Percentiles rank a stretch among this genome's conserved stretches.
These are phyloP conservation scores for Carduelis carduelis DNA, from an alignment of 2,797 vertebrate genomes.

Conservation along the genomic window DNA sequence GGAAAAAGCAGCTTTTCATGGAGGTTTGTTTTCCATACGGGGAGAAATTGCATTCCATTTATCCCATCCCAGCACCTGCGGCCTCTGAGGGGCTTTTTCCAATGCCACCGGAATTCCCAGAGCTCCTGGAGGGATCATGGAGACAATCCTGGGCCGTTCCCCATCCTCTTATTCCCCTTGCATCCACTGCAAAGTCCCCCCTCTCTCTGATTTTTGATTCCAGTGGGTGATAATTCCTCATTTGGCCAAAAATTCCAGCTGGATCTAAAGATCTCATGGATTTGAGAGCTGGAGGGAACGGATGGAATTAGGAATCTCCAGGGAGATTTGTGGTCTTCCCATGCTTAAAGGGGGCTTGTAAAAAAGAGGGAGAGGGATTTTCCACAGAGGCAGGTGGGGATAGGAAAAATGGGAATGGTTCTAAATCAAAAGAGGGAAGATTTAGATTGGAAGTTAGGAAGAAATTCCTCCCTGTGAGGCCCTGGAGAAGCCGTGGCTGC, in stretches of 20 bases:
- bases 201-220: not conserved
- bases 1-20: not conserved
- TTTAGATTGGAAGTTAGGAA: too few species aligned
- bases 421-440: not conserved
- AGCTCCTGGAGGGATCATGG: not conserved
- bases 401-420: not conserved
- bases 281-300: not conserved
- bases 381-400: not conserved
- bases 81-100: not conserved
- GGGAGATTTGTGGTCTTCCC: not conserved
- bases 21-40: not conserved
- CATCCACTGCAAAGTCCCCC: too few species aligned
- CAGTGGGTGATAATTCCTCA: not conserved
- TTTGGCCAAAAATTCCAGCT: not conserved
- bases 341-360: not conserved
- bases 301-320: not conserved
- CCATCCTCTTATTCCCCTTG: not conserved
- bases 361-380: not conserved
- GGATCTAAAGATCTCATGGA: not conserved
- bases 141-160: not conserved
- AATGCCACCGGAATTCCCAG: not conserved
- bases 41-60: not conserved
- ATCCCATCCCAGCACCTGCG: not conserved
- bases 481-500: not conserved
- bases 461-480: not conserved